phyloP scores from a whole-genome alignment of 2,888 invertebrate genomes.

The Metalampra italica region DNA sequence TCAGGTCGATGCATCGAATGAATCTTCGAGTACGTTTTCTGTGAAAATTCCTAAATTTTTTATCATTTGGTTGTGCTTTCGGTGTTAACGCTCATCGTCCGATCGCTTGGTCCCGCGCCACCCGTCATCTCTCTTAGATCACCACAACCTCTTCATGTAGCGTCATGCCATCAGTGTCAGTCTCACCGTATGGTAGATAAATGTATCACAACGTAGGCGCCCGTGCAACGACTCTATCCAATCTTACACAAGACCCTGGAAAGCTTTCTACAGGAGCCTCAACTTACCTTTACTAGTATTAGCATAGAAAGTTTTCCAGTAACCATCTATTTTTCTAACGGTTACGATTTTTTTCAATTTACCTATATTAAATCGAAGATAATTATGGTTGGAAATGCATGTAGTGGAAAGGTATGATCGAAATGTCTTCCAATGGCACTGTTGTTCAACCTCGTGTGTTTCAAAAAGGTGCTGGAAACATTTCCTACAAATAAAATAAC shows the following conservation, averaged over 20 bases:
- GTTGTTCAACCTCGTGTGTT: slow-evolving; percentile 41
- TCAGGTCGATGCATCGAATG: slow-evolving; percentile 69
- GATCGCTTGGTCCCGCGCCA: slow-evolving; percentile 65
- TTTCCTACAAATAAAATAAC: slow-evolving; percentile 39
- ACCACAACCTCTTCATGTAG: slow-evolving; percentile 72
- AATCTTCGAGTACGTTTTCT: slow-evolving; percentile 55
- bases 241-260: slow-evolving; percentile 52
- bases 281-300: slow-evolving; percentile 47
- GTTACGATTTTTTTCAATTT: slow-evolving; percentile 39
- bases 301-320: slow-evolving; percentile 72
- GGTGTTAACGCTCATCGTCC: slow-evolving; percentile 67
- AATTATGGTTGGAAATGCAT: slow-evolving; percentile 26
- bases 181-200: slow-evolving; percentile 70
- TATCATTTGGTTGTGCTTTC: slow-evolving; percentile 71
- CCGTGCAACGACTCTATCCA: slow-evolving; percentile 56
- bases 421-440: slow-evolving; percentile 71
- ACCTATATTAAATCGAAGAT: slow-evolving; percentile 44
- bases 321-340: slow-evolving; percentile 32
- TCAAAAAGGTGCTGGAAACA: slow-evolving; percentile 58
- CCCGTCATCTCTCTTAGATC: slow-evolving; percentile 50
- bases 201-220: slow-evolving; percentile 78
- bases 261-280: slow-evolving; percentile 65
- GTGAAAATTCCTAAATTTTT: slow-evolving; percentile 47
- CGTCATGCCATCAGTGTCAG: slow-evolving; percentile 55
- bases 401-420: slow-evolving; percentile 30